A percentile compares a stretch with the other conserved stretches of the same genome.
These are phyloP conservation scores for Xenopus borealis DNA, from an alignment of 2,113 vertebrate species.

Conservation along the genomic window DNA sequence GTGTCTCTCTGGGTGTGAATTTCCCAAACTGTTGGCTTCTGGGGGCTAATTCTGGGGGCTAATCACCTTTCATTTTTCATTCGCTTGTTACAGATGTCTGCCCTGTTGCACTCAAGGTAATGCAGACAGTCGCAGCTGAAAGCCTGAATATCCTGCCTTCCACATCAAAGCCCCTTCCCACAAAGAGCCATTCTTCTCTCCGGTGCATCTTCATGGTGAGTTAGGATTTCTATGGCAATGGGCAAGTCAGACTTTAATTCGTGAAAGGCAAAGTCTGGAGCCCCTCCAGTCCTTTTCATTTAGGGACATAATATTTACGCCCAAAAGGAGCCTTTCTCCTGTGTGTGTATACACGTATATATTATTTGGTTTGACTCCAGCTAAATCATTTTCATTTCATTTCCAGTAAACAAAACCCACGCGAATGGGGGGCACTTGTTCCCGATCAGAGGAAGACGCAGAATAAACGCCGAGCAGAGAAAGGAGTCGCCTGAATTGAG, in stretches of 20 bases:
- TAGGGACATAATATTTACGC: slow-evolving; percentile 96
- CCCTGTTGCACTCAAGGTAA: slow-evolving; percentile 80
- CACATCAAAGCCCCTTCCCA: slow-evolving; percentile 91
- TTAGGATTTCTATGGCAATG: slow-evolving; percentile 99
- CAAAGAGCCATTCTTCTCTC: slow-evolving; percentile 96
- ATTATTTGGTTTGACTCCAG: slow-evolving; percentile 67
- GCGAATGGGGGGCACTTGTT: slow-evolving; percentile 74
- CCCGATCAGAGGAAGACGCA: slow-evolving; percentile 76
- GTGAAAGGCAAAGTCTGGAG: slow-evolving; percentile 88
- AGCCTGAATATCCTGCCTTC: slow-evolving; percentile 82
- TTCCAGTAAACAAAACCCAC: slow-evolving; percentile 81
- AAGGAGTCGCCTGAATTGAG: slow-evolving; percentile 69
- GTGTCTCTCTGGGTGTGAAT: slow-evolving; percentile 50
- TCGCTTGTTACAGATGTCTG: slow-evolving; percentile 82
- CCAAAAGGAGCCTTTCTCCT: slow-evolving; percentile 73
- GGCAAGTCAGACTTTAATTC: slow-evolving; percentile 96
- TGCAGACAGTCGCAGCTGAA: slow-evolving; percentile 85
- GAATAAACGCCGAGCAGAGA: slow-evolving; percentile 73
- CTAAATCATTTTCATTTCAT: slow-evolving; percentile 79
- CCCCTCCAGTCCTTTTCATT: slow-evolving; percentile 83
- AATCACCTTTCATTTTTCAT: slow-evolving; percentile 84
- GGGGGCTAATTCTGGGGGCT: slow-evolving; percentile 54
- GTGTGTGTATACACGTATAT: slow-evolving; percentile 74
- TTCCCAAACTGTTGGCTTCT: slow-evolving; percentile 58
- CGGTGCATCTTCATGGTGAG: slow-evolving; percentile 99